phyloP scores from a whole-genome alignment of 2,113 vertebrate species.

The Tapirus terrestris region DNA sequence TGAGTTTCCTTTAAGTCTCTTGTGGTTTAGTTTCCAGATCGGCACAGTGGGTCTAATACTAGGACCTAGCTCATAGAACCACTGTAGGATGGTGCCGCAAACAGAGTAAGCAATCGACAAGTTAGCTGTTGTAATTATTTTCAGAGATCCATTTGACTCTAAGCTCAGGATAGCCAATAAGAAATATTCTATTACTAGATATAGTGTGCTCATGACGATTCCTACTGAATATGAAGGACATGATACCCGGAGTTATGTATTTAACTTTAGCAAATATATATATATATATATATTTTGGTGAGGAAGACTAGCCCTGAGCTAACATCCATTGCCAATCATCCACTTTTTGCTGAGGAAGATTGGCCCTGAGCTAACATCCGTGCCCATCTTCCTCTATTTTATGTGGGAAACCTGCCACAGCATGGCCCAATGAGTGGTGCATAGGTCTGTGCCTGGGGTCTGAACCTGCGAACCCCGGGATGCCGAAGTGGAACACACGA shows the following conservation, averaged over 20 bases:
- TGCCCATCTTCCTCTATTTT: no score
- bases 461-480: no score
- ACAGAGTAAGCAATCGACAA: background rate
- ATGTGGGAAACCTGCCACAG: no score
- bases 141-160: background rate
- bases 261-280: background rate
- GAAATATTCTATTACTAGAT: background rate
- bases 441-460: no score
- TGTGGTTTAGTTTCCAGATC: background rate
- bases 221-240: background rate
- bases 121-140: background rate
- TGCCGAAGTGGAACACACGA: no score
- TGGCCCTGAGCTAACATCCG: no score
- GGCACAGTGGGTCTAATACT: background rate
- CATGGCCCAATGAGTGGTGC: no score
- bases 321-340: no score
- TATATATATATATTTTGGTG: no score
- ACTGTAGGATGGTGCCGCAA: background rate
- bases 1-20: background rate
- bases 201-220: background rate
- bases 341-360: no score
- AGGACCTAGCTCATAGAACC: background rate
- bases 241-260: background rate
- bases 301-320: no score
- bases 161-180: background rate